Percentiles rank a stretch among this genome's conserved stretches.
Evolutionary conservation across 1,140 invertebrate species (phyloP).

Genomic region (Aphaenogaster rudis): DNA sequence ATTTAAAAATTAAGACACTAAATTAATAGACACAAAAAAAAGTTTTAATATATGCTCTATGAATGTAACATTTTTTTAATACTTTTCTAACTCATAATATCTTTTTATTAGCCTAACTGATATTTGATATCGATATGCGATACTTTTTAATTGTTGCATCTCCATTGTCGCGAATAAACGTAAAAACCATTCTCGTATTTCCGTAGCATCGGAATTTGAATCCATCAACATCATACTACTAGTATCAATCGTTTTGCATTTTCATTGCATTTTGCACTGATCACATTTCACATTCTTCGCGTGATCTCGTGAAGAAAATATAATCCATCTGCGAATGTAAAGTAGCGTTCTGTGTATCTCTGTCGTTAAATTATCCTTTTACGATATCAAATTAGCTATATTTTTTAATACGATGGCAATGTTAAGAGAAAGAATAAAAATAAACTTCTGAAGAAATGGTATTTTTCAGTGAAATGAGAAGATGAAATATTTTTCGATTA

Average conservation of each 20-base stretch:
- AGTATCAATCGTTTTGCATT: conserved; percentile 13
- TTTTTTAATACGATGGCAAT: background rate
- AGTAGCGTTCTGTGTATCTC: background rate
- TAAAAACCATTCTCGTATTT: conserved; percentile 32
- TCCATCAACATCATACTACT: background rate
- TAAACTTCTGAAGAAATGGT: background rate
- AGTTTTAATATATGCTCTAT: background rate
- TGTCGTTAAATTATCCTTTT: background rate
- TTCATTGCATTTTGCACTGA: conserved; percentile 3
- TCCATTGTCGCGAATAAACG: conserved; percentile 16
- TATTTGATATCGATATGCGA: background rate
- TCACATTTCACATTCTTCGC: conserved; percentile 2
- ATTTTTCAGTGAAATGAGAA: background rate
- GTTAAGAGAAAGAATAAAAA: conserved; percentile 1
- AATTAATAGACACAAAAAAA: background rate
- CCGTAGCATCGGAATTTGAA: conserved; percentile 3
- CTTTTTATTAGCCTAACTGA: conserved; percentile 1
- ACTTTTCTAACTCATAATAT: background rate
- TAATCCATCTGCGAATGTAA: background rate
- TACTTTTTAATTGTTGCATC: conserved; percentile 17
- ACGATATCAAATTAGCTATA: background rate
- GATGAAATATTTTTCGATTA: background rate
- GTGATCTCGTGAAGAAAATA: background rate
- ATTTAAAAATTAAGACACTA: background rate
- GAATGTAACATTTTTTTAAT: background rate